Evolutionary conservation across 2,113 vertebrate species (phyloP).

Genomic region (Argyrosomus japonicus): DNA sequence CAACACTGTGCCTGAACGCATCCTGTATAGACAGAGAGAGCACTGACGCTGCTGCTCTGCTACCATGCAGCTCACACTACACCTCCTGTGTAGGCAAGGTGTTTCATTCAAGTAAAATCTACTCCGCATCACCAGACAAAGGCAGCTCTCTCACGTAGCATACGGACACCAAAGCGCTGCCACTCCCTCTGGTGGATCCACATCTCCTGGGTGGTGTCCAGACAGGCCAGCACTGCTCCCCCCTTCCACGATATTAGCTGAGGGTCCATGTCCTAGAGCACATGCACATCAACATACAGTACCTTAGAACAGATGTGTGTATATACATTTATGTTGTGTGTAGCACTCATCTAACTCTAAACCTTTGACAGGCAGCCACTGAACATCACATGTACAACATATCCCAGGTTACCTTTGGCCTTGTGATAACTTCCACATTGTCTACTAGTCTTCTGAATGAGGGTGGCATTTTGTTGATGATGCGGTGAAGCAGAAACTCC

Average conservation of each 20-base stretch:
- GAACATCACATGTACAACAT: not conserved
- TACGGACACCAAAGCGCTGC: constrained; percentile 95
- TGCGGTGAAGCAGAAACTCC: constrained; percentile 96
- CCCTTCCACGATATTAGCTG: constrained; percentile 96
- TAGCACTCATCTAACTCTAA: not conserved
- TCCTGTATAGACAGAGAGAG: not conserved
- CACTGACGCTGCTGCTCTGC: not conserved
- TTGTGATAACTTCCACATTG: constrained; percentile 97
- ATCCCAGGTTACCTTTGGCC: constrained; percentile 89
- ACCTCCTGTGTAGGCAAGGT: not conserved
- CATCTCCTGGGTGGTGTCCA: constrained; percentile 97
- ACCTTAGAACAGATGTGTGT: not conserved
- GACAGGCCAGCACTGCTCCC: constrained; percentile 93
- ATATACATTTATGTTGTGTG: not conserved
- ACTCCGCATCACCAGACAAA: constrained; percentile 90
- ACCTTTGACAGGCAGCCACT: not conserved
- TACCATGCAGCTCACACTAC: not conserved
- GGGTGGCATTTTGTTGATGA: constrained; percentile 99
- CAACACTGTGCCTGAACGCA: too few relatives aligned
- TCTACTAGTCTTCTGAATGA: constrained; percentile 97
- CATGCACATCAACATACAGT: constrained; percentile 1
- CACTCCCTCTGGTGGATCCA: constrained; percentile 97
- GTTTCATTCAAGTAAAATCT: not conserved
- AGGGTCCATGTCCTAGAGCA: constrained; percentile 93
- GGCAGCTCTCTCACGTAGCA: constrained; percentile 94